A percentile compares a stretch with the other conserved stretches of the same genome.
Conservation (phyloP, 2,797 vertebrate species). For the Mormyrops boulengeri region DNA sequence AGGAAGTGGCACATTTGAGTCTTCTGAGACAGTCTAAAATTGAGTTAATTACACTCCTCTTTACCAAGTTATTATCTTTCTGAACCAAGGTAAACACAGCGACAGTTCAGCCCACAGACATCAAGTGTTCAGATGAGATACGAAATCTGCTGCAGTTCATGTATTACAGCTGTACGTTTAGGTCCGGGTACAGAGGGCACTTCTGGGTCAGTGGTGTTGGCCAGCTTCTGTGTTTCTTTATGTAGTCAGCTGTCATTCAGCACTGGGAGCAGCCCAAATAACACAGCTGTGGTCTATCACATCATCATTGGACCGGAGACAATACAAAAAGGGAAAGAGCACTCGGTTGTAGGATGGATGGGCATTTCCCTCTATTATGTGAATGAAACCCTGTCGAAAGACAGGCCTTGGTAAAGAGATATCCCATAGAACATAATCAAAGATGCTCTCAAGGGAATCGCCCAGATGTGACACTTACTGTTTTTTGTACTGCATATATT, state of each 20-base stretch:
- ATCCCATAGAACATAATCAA: not conserved
- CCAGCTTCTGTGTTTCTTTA: not conserved
- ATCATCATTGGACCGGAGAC: not conserved
- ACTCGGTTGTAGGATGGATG: not conserved
- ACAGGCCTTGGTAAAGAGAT: not conserved
- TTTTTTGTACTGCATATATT: not conserved
- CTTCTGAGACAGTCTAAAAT: not conserved
- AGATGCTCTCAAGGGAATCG: not conserved
- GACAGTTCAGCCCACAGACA: not conserved
- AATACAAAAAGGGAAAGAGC: not conserved
- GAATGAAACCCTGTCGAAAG: not conserved
- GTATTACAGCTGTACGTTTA: not conserved
- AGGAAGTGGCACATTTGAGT: not conserved
- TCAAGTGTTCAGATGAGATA: not conserved
- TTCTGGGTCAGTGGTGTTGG: not conserved
- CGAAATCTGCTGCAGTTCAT: not conserved
- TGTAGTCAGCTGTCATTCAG: not conserved
- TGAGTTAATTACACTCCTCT: constrained; percentile 14
- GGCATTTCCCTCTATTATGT: not conserved
- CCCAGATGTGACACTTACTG: not conserved
- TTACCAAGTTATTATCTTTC: constrained; percentile 1
- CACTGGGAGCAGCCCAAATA: not conserved
- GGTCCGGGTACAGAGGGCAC: not conserved
- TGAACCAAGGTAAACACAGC: not conserved
- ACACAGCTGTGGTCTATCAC: constrained; percentile 5